Evolutionary conservation across 2,797 vertebrate species (phyloP).

Genomic region (Myiotriccus ornatus): DNA sequence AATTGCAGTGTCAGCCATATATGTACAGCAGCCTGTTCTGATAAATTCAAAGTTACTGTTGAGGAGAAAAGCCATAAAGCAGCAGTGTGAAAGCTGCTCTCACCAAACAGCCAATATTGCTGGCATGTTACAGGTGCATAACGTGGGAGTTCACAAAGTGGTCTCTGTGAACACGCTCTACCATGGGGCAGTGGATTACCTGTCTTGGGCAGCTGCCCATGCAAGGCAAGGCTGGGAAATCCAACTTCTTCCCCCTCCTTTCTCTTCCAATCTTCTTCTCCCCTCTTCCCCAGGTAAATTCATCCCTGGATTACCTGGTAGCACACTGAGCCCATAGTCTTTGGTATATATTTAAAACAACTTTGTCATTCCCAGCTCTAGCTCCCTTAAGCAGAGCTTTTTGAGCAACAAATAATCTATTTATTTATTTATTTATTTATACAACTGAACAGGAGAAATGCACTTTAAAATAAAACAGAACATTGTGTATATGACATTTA

Average conservation of each 20-base stretch:
- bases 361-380: not conserved
- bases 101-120: not conserved
- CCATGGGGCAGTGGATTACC: not conserved
- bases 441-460: not conserved
- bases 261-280: not conserved
- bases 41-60: constrained; percentile 26
- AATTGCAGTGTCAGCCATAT: constrained; percentile 28
- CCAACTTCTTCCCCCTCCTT: not conserved
- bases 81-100: not conserved
- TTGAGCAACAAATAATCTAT: not conserved
- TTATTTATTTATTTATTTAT: not conserved
- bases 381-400: not conserved
- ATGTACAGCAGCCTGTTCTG: constrained; percentile 19
- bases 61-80: constrained; percentile 7
- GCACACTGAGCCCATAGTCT: not conserved
- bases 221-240: not conserved
- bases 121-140: not conserved
- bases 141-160: not conserved
- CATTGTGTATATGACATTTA: not conserved
- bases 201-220: not conserved
- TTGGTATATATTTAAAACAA: not conserved
- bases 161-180: not conserved
- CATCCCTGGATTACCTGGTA: not conserved
- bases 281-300: not conserved
- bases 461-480: not conserved